Percentiles rank a stretch among this genome's conserved stretches.
These are phyloP conservation scores for Trogon melanurus DNA, from an alignment of 2,113 vertebrate genomes.

Conservation along the genomic window DNA sequence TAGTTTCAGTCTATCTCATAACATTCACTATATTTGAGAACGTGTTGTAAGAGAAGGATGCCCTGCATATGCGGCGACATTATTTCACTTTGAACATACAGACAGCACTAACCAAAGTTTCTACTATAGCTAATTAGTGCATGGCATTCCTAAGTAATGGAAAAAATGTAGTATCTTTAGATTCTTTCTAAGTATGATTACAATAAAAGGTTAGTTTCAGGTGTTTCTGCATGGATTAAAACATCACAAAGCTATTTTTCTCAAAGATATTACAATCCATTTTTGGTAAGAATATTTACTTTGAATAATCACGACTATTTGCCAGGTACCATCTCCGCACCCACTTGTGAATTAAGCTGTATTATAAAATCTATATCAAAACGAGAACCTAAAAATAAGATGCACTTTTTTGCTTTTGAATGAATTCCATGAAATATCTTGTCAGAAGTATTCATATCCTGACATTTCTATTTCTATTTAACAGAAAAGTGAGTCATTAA, in stretches of 20 bases:
- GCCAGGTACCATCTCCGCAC: not conserved
- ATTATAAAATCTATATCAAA: not conserved
- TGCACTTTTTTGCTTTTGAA: not conserved
- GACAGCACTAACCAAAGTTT: not conserved
- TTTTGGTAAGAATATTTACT: not conserved
- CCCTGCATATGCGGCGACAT: not conserved
- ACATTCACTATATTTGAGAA: not conserved
- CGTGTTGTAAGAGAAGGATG: not conserved
- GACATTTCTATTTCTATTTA: not conserved
- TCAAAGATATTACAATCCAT: not conserved
- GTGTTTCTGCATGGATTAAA: not conserved
- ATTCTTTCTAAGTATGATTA: not conserved
- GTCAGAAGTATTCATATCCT: not conserved
- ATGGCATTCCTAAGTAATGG: not conserved
- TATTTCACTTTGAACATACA: not conserved
- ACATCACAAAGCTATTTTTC: not conserved
- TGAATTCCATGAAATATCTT: not conserved
- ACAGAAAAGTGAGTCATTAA: constrained; percentile 8
- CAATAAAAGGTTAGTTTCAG: not conserved
- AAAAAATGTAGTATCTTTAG: not conserved
- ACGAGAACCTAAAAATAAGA: not conserved
- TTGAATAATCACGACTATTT: not conserved
- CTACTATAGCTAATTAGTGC: not conserved
- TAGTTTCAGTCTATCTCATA: not conserved
- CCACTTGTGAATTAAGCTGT: not conserved